Conservation (phyloP, 2,797 vertebrate species). For the Danio aesculapii region DNA sequence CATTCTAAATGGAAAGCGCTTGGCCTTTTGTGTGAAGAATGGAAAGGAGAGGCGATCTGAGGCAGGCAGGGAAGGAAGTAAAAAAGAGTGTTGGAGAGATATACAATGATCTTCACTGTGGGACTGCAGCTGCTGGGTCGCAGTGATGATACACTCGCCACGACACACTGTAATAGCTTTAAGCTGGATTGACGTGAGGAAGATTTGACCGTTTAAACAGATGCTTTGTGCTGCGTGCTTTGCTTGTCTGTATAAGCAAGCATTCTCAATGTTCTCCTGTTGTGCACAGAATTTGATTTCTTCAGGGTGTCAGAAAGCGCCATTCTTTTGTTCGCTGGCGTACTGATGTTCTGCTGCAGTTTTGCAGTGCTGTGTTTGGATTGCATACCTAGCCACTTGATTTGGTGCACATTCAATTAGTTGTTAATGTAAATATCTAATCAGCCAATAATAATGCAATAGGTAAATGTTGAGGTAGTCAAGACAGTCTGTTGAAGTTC, state of each 20-base stretch:
- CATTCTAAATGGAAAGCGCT: slow-evolving; percentile 17
- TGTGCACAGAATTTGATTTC: slow-evolving; percentile 10
- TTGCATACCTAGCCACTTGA: background rate
- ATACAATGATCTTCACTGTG: slow-evolving; percentile 32
- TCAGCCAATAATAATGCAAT: too few species aligned
- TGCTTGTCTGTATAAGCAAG: slow-evolving; percentile 44
- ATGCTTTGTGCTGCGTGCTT: background rate
- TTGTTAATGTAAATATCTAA: too few species aligned
- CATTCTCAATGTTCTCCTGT: slow-evolving; percentile 61
- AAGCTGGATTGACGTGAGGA: slow-evolving; percentile 25
- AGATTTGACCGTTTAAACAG: slow-evolving; percentile 13
- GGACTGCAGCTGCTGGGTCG: slow-evolving; percentile 32
- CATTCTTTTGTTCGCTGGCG: background rate
- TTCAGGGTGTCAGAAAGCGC: background rate
- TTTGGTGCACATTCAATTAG: background rate
- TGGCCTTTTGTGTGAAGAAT: background rate
- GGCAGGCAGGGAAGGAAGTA: background rate
- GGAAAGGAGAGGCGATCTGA: background rate
- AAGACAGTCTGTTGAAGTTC: background rate
- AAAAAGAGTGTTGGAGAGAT: slow-evolving; percentile 25
- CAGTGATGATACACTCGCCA: slow-evolving; percentile 39
- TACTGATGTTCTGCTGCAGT: slow-evolving; percentile 5
- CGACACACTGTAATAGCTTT: slow-evolving; percentile 36
- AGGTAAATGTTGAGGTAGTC: too few species aligned
- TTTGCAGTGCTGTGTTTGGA: background rate